Conservation (phyloP, 2,888 invertebrate genomes). For the Xestoiulus laeticollis region DNA sequence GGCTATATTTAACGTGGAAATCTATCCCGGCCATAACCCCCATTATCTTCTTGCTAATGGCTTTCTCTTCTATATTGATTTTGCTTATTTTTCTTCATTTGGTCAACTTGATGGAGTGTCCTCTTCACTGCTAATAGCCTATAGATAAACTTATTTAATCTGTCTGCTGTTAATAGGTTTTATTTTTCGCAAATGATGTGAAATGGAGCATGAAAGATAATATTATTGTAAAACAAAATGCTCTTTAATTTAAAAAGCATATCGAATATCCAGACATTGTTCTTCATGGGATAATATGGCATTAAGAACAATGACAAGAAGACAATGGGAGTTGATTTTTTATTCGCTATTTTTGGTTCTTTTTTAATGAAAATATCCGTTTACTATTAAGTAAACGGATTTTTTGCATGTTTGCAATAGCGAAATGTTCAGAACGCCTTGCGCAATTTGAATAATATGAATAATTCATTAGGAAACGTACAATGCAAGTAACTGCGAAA, state of each 20-base stretch:
- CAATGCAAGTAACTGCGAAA: neutral
- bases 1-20: neutral
- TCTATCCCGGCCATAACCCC: slow-evolving; percentile 1
- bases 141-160: neutral
- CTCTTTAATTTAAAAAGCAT: neutral
- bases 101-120: neutral
- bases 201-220: neutral
- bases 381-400: neutral
- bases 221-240: neutral
- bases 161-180: neutral
- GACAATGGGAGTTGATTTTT: neutral
- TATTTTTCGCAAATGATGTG: slow-evolving; percentile 10
- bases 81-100: slow-evolving; percentile 34
- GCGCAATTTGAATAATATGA: neutral
- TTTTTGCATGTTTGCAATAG: neutral
- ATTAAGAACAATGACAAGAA: neutral
- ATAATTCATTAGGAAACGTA: neutral
- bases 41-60: slow-evolving; percentile 11
- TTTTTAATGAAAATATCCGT: neutral
- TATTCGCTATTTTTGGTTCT: neutral
- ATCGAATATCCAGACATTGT: neutral
- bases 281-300: neutral
- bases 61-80: neutral
- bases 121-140: neutral
- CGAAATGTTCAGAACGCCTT: neutral